Percentiles rank a stretch among this genome's conserved stretches.
phyloP scores from a whole-genome alignment of 2,113 vertebrate species.

The Ceuthmochares aereus region DNA sequence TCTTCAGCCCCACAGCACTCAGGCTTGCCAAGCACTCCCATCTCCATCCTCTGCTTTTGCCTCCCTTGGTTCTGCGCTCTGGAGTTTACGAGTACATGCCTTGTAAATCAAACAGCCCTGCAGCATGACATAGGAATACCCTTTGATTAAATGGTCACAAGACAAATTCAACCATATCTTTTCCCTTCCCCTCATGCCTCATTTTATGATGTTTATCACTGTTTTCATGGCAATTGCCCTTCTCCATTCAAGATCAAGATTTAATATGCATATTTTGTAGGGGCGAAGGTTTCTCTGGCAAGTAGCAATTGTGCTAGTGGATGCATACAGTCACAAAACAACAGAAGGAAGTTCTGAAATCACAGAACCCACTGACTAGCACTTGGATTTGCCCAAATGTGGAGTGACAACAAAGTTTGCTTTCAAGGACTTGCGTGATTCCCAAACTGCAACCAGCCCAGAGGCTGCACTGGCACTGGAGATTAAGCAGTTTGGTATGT shows the following conservation, averaged over 20 bases:
- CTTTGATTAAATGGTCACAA: background rate
- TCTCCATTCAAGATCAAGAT: background rate
- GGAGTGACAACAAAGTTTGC: accelerated
- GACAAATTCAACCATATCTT: background rate
- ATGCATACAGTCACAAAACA: background rate
- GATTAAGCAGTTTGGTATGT: too few species aligned
- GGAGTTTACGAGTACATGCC: background rate
- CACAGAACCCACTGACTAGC: background rate
- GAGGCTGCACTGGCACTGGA: background rate
- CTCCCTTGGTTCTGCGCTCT: background rate
- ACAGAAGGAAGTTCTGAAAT: background rate
- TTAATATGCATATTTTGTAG: background rate
- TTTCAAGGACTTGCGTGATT: background rate
- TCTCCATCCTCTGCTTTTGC: background rate
- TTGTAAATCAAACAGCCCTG: background rate
- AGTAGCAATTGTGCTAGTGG: background rate
- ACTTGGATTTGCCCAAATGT: accelerated
- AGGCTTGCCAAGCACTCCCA: background rate
- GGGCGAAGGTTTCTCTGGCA: background rate
- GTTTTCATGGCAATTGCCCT: background rate
- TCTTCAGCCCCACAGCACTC: background rate
- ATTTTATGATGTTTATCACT: background rate
- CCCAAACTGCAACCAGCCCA: background rate
- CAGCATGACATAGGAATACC: background rate
- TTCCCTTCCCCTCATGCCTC: background rate